These are phyloP conservation scores for Proterorhinus semilunaris DNA, from an alignment of 2,113 vertebrate genomes.

Conservation along the genomic window DNA sequence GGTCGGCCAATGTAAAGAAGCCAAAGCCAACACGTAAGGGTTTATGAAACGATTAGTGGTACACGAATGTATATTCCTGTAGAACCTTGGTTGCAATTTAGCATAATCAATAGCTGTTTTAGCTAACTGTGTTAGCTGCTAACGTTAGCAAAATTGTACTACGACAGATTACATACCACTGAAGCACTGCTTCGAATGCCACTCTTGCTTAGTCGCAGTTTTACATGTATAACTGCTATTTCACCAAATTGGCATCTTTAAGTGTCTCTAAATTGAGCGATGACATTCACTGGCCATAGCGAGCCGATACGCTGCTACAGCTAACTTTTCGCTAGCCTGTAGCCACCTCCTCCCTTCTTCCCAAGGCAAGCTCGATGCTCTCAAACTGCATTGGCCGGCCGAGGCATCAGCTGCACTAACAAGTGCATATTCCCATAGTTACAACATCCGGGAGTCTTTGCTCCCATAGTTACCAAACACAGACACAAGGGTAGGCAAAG, in stretches of 20 bases:
- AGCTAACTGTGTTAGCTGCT: conserved; percentile 9
- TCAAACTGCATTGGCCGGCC: conserved; percentile 27
- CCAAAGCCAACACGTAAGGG: not conserved
- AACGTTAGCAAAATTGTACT: conserved; percentile 24
- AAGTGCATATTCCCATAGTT: conserved; percentile 37
- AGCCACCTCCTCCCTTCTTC: not conserved
- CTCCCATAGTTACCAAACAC: conserved; percentile 54
- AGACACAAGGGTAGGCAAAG: not conserved
- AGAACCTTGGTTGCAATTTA: not conserved
- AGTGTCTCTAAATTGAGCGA: not conserved
- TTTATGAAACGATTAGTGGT: not conserved
- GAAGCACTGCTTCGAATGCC: conserved; percentile 48
- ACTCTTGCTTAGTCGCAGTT: conserved; percentile 27
- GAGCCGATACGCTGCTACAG: conserved; percentile 22
- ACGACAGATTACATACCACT: conserved; percentile 46
- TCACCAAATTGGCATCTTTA: conserved; percentile 4
- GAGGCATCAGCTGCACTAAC: conserved; percentile 53
- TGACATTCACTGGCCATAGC: not conserved
- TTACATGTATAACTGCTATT: conserved; percentile 27
- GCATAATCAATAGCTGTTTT: conserved; percentile 22
- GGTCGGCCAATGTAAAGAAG: not conserved
- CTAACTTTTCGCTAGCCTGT: conserved; percentile 46
- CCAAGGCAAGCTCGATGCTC: conserved; percentile 19
- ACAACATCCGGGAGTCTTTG: conserved; percentile 59
- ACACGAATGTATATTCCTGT: not conserved